Base-by-base conservation (phyloP, 2,888 invertebrate species). In the Lycaena phlaeas region DNA sequence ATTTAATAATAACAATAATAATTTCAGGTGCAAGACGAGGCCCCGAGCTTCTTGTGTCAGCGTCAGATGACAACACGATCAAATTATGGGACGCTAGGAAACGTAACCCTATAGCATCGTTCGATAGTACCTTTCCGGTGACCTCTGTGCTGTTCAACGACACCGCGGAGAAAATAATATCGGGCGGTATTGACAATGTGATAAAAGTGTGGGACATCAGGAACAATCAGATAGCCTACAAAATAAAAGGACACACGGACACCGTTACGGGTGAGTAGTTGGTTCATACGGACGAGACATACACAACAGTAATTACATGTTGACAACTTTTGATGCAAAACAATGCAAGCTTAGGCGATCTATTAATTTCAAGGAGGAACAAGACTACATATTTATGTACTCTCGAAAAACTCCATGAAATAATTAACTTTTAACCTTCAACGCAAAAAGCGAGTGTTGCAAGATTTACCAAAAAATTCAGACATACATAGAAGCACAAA, bases 151-250 rank as follows among this genome's bases (percentile, higher is more conserved):
- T 94, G 7, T 98, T 98, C 69, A 97, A 94, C 60, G 98, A 99
- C 59, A 97, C 96, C 0, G 92, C 96, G 0, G 98, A 99, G 59
- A 96, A 96, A 71, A 89, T 99, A 2, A 92, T 98, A 48, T 93
- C 94, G 3, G 97, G 94, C 1, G 98, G 99, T 3, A 93, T 99
- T 41, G 99, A 99, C 67, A 99, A 99, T 72, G 94, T 96, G 46
- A 90, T 99, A 5, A 98, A 97, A 87, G 92, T 98, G 0, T 99
- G 98, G 98, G 99, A 99, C 70, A 86, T 97, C 29, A 86, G 98
- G 40, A 96, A 95, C 65, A 93, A 93, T 63, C 92, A 93, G 43
- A 78, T 96, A 36, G 72, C 94, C 0, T 95, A 95, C 63, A 89
- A 89, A 51, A 86, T 99, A 61, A 89, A 92, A 52, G 99, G 99